phyloP scores from a whole-genome alignment of 2,888 invertebrate species.

The Oscheius onirici region DNA sequence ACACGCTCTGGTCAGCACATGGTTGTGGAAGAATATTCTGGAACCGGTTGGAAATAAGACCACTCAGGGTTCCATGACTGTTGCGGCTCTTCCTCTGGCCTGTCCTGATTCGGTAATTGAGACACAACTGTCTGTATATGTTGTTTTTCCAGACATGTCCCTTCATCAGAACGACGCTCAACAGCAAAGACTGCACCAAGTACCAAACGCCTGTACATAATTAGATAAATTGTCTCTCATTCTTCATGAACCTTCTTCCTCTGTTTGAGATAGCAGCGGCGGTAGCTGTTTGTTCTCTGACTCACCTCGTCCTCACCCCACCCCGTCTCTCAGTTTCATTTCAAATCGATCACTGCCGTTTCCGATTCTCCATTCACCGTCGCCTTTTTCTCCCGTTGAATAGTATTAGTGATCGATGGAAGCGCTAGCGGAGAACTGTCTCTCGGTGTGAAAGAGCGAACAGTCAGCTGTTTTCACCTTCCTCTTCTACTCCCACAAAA shows the following conservation, averaged over 20 bases:
- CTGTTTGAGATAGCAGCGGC: background rate
- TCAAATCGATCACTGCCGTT: background rate
- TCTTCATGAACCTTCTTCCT: background rate
- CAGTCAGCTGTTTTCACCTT: too few relatives aligned
- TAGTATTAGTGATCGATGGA: too few relatives aligned
- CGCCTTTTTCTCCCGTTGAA: too few relatives aligned
- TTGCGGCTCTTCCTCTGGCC: slow-evolving; percentile 40
- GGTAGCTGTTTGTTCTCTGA: background rate
- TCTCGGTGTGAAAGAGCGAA: too few relatives aligned
- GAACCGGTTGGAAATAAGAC: slow-evolving; percentile 59
- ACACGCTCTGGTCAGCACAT: slow-evolving; percentile 57
- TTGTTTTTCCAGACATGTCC: slow-evolving; percentile 51
- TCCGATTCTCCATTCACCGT: background rate
- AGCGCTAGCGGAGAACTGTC: too few relatives aligned
- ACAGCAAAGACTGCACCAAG: slow-evolving; percentile 51
- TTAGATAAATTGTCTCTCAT: background rate
- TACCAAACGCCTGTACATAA: slow-evolving; percentile 47
- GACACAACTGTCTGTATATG: background rate
- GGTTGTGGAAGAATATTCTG: slow-evolving; percentile 64
- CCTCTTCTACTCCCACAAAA: too few relatives aligned
- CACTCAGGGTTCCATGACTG: slow-evolving; percentile 46
- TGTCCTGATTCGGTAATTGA: slow-evolving; percentile 58
- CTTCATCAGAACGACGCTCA: slow-evolving; percentile 55
- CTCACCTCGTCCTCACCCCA: background rate
- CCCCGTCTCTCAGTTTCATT: background rate